phyloP scores from a whole-genome alignment of 2,888 invertebrate genomes.

The Odontomyia ornata region DNA sequence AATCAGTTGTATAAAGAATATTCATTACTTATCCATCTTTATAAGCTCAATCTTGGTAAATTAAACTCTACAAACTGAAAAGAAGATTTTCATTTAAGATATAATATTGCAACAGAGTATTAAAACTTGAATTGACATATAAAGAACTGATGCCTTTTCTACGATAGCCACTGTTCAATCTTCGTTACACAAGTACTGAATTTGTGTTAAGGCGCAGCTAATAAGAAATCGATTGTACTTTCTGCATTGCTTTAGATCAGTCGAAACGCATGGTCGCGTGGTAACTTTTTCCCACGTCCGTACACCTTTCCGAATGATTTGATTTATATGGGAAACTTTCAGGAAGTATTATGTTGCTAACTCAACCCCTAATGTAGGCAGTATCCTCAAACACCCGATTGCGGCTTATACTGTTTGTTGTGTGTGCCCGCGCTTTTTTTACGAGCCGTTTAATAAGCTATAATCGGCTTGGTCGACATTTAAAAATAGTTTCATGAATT shows the following conservation, averaged over 20 bases:
- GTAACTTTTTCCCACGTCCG: conserved; percentile 16
- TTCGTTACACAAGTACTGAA: too few species aligned
- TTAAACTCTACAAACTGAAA: too few species aligned
- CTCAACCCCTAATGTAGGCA: background rate
- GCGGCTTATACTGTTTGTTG: background rate
- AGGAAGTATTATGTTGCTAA: conserved; percentile 45
- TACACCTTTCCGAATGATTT: conserved; percentile 48
- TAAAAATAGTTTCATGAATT: background rate
- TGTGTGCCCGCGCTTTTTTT: conserved; percentile 1
- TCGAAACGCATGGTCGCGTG: conserved; percentile 14
- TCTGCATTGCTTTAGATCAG: conserved; percentile 15
- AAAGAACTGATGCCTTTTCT: too few species aligned
- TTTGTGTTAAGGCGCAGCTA: too few species aligned
- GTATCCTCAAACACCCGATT: background rate
- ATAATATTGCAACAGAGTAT: too few species aligned
- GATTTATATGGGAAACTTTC: conserved; percentile 47
- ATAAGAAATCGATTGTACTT: conserved; percentile 15
- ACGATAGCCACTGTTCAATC: too few species aligned
- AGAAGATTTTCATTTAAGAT: too few species aligned
- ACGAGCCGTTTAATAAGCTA: conserved; percentile 14
- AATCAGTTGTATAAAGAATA: too few species aligned
- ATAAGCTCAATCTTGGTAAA: too few species aligned
- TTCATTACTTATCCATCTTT: too few species aligned
- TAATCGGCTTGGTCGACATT: background rate
- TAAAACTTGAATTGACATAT: too few species aligned